A percentile compares a stretch with the other conserved stretches of the same genome.
Evolutionary conservation across 2,797 vertebrate species (phyloP).

Genomic region (Sternarchorhynchus goeldii): DNA sequence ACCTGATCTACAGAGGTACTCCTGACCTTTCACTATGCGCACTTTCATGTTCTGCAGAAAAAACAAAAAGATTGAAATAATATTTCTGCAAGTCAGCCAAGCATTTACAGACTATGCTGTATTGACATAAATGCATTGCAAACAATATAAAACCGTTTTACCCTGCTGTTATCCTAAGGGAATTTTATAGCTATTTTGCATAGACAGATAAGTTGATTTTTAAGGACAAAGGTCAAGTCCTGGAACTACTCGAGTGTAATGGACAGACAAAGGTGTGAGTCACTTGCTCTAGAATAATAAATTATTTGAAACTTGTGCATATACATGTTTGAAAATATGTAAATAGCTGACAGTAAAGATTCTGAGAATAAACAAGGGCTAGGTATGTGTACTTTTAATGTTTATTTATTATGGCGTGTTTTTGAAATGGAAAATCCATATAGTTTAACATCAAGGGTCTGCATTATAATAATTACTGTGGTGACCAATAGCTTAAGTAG

Average conservation of each 20-base stretch:
- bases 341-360: too few relatives aligned
- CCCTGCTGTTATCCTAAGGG: background rate
- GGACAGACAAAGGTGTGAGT: background rate
- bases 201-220: conserved; percentile 9
- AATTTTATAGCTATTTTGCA: conserved; percentile 22
- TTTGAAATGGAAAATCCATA: too few relatives aligned
- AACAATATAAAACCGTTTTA: background rate
- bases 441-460: background rate
- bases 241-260: background rate
- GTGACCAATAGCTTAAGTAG: background rate
- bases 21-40: conserved; percentile 91
- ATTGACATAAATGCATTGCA: background rate
- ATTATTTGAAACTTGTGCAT: background rate
- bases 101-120: conserved; percentile 15
- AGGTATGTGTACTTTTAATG: too few relatives aligned
- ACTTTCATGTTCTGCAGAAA: conserved; percentile 90
- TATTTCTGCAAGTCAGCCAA: conserved; percentile 28
- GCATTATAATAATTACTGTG: background rate
- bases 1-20: conserved; percentile 92
- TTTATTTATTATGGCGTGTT: too few relatives aligned
- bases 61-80: conserved; percentile 43
- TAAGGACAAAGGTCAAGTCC: background rate
- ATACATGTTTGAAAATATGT: too few relatives aligned
- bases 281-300: background rate
- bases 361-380: too few relatives aligned